Evolutionary conservation across 2,797 vertebrate species (phyloP), one percentile per base, ranked within the genome.

Genomic region (Trachops cirrhosus): DNA sequence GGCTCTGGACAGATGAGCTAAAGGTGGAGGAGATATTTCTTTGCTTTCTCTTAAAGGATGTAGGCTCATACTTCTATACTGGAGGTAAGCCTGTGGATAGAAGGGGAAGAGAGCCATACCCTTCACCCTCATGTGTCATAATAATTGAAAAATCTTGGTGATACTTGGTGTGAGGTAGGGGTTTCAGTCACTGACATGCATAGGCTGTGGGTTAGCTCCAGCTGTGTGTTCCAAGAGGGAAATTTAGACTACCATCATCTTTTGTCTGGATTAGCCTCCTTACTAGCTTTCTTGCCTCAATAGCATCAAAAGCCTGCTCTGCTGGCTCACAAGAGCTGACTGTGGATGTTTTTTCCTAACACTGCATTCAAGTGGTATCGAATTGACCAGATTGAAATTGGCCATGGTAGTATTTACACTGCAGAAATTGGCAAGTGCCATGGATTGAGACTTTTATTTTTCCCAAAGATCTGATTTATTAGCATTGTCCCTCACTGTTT

Each of bases 91-190:
- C 32, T 19, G 16, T 39, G n/a, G 18, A 9, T 29, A 8, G 6
- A 14, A 44, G 0, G 7, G 22, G n/a, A 6, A 59, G 5, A n/a
- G 0, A 48, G n/a, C 29, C 11, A 46, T n/a, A 11, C 15, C n/a
- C 37, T 16, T 59, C 52, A 44, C 48, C 32, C 24, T 46, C 52
- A 34, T 5, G 11, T 48, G 50, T 83, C n/a, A 44, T 5, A 26
- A n/a, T 4, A 24, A 39, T 57, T 52, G 44, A 89, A 37, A 89
- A 86, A 18, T 73, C 62, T 54, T 92, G 59, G 18, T 71, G 70
- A 41, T 54, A 15, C 26, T 32, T 24, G 26, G 41, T 57, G 54
- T 70, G 44, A 34, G 37, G 8, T 22, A 37, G 26, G 46, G 24
- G 3, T 11, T 52, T 94, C 29, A 15, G n/a, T 68, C 68, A 54